These are phyloP conservation scores for Halcyon malimbica DNA, from an alignment of 2,113 vertebrate species.

Conservation along the genomic window DNA sequence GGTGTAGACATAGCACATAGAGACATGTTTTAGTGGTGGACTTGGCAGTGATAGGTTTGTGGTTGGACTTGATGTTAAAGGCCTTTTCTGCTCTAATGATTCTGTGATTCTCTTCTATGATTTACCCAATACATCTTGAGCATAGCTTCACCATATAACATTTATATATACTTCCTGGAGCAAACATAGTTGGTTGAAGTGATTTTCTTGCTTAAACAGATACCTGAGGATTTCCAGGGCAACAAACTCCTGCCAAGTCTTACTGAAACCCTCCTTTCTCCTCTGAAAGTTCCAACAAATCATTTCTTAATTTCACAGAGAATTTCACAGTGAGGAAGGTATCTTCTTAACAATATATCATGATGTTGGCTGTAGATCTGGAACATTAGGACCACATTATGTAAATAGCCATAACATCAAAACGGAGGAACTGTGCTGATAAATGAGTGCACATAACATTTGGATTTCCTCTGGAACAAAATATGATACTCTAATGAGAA, in stretches of 20 bases:
- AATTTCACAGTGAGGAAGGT: background rate
- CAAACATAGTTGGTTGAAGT: background rate
- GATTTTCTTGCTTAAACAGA: background rate
- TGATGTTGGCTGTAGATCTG: background rate
- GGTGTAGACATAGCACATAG: rapidly evolving
- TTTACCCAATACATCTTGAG: background rate
- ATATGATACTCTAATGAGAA: background rate
- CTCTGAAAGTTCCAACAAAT: background rate
- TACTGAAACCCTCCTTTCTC: background rate
- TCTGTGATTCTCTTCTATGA: background rate
- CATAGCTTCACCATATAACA: background rate
- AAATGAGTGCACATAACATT: background rate
- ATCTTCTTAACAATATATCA: background rate
- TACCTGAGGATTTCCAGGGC: background rate
- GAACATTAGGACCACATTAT: background rate
- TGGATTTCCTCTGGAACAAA: background rate
- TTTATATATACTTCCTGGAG: background rate
- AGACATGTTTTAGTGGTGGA: background rate
- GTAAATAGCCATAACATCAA: background rate
- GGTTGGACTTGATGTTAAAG: background rate
- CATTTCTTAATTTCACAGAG: background rate
- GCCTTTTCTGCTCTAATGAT: background rate
- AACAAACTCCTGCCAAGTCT: background rate
- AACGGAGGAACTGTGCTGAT: background rate
- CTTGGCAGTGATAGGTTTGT: background rate